Conservation (phyloP, 1,140 invertebrate genomes). For the Macrostomum lignano region DNA sequence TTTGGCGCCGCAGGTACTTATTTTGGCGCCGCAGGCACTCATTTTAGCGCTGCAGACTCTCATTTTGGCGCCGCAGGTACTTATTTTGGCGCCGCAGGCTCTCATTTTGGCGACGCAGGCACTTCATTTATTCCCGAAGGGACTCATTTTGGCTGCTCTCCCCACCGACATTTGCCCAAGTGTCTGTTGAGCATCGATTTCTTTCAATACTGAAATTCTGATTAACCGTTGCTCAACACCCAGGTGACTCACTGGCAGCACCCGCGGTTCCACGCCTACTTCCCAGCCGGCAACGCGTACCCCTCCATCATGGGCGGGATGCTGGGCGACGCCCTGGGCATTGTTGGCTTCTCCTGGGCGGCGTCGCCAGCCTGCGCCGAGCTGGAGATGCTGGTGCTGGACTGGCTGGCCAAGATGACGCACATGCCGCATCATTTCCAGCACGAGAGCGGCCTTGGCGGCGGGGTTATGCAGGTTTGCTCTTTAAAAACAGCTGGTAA, state of each 20-base stretch:
- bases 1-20: too few relatives aligned
- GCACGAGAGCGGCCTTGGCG: slow-evolving; percentile 53
- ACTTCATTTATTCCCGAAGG: too few relatives aligned
- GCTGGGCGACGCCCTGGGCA: slow-evolving; percentile 71
- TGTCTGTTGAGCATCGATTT: too few relatives aligned
- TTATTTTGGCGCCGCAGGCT: too few relatives aligned
- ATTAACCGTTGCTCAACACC: slow-evolving; percentile 10
- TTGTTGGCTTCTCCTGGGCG: slow-evolving; percentile 94
- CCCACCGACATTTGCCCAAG: too few relatives aligned
- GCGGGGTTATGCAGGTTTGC: slow-evolving; percentile 54
- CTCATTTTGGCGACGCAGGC: too few relatives aligned
- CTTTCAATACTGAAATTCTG: too few relatives aligned
- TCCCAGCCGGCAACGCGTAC: slow-evolving; percentile 82
- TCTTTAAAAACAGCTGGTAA: background rate
- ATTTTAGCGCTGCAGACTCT: too few relatives aligned
- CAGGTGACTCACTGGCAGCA: slow-evolving; percentile 92
- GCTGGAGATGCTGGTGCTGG: slow-evolving; percentile 72
- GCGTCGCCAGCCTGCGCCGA: slow-evolving; percentile 88
- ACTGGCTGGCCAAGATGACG: slow-evolving; percentile 65
- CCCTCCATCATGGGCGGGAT: slow-evolving; percentile 93
- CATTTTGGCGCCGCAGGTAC: too few relatives aligned
- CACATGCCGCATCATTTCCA: too few relatives aligned
- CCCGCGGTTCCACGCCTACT: slow-evolving; percentile 90
- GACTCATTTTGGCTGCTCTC: too few relatives aligned
- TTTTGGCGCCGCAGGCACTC: too few relatives aligned